Evolutionary conservation across 1,140 invertebrate genomes (phyloP), one percentile per base, ranked within the genome.

Genomic region (Drosophila oshimai): DNA sequence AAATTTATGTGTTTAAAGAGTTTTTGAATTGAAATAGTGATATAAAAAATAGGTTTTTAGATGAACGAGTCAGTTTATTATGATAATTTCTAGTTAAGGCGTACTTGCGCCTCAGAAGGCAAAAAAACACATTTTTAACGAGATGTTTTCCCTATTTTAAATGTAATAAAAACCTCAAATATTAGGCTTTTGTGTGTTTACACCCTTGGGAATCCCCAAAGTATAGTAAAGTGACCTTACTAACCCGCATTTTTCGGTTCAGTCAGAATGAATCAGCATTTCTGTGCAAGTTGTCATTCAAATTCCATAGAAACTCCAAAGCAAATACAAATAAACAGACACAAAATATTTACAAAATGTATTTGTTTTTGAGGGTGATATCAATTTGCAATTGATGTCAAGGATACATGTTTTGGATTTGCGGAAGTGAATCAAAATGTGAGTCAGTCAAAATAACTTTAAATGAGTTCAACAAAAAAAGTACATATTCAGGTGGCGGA

Each of bases 261-360:
- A 39, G 62, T 50, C 58, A 50, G 20, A 39, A 41, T 65, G 62
- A 65, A 39, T 65, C 44, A 65, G 62, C 58, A 65, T 65, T 50
- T 65, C 4, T 28, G 33, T 6, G 18, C 12, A 50, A 31, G 18
- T 39, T 49, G 34, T 47, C 62, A 64, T 50, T 65, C 20, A 65
- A 65, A 65, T 65, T 65, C 60, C 62, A 65, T 6, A 65, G 60
- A 65, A 65, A 65, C 42, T 65, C 17, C 34, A 15, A 0, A 20
- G 9, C 33, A 26, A 24, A n/a, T 41, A 64, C 15, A 65, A 15
- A 49, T 39, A 65, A 60, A 22, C 28, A 34, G 18, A 28, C 54
- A 44, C 15, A 31, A 50, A 65, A 50, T 65, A 65, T 65, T 65
- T 65, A 41, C 45, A 41, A 65, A 57, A 26, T 39, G 26, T 50